Evolutionary conservation across 2,797 vertebrate species (phyloP).

Genomic region (Diplodus puntazzo): DNA sequence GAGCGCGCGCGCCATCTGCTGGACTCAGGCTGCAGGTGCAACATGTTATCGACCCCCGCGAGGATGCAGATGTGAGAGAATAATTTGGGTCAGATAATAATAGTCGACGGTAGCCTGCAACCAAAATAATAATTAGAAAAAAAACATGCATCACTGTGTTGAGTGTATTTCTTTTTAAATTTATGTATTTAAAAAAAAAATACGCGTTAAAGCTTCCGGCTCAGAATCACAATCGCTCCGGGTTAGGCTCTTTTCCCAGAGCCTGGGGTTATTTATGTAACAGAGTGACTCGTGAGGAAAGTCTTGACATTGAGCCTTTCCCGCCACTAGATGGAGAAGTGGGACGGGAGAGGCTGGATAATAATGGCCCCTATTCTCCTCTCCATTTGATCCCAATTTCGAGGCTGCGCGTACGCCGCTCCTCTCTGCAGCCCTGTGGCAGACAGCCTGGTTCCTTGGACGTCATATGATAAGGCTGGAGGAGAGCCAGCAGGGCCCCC

Average conservation of each 20-base stretch:
- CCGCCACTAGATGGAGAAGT: slow-evolving; percentile 72
- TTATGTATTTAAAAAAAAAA: background rate
- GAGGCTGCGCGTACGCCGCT: slow-evolving; percentile 20
- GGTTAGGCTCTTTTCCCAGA: background rate
- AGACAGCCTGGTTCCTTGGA: slow-evolving; percentile 30
- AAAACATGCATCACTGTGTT: background rate
- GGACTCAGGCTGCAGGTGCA: slow-evolving; percentile 45
- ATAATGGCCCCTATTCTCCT: slow-evolving; percentile 33
- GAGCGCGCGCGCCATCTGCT: slow-evolving; percentile 60
- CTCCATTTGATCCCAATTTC: slow-evolving; percentile 33
- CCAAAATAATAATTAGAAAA: background rate
- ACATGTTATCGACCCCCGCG: slow-evolving; percentile 4
- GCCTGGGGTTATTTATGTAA: slow-evolving; percentile 45
- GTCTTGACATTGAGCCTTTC: background rate
- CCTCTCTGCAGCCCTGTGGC: slow-evolving; percentile 33
- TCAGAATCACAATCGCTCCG: background rate
- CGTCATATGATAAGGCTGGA: slow-evolving; percentile 70
- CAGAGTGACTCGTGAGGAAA: background rate
- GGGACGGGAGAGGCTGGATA: slow-evolving; percentile 28
- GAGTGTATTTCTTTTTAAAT: background rate
- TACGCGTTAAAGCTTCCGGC: no score
- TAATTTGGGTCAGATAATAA: slow-evolving; percentile 38
- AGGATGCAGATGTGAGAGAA: slow-evolving; percentile 43
- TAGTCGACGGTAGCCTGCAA: no score
- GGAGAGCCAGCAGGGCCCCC: slow-evolving; percentile 56